Evolutionary conservation across 2,113 vertebrate species (phyloP).

Genomic region (Rhabdomys dilectus): DNA sequence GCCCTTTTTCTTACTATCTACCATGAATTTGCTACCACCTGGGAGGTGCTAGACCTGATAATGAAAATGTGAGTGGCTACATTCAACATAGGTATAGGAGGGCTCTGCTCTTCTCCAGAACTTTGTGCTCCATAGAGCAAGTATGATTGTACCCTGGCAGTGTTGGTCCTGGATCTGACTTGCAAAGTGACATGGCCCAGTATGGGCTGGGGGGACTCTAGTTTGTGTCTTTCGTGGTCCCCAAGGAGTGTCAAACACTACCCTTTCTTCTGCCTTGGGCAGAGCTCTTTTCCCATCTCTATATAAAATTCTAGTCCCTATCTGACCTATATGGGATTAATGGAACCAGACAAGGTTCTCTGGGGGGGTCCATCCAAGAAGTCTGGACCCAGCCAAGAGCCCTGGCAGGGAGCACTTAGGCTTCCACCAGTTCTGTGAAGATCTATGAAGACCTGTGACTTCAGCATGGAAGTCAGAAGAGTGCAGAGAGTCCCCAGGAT

Average conservation of each 20-base stretch:
- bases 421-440: too few relatives aligned
- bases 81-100: neutral
- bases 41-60: neutral
- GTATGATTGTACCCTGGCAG: neutral
- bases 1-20: neutral
- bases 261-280: too few relatives aligned
- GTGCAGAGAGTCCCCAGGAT: neutral
- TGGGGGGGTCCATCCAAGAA: too few relatives aligned
- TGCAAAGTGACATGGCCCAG: neutral
- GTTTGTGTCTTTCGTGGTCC: too few relatives aligned
- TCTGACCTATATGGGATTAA: neutral
- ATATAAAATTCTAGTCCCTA: neutral
- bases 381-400: neutral
- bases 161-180: neutral
- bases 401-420: neutral
- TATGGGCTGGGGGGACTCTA: neutral
- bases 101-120: neutral
- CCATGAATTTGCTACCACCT: neutral
- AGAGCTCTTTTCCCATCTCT: neutral
- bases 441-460: neutral
- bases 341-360: neutral
- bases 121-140: neutral
- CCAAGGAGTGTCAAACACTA: neutral
- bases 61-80: neutral
- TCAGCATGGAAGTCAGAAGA: neutral